A percentile compares a stretch with the other conserved stretches of the same genome.
These are phyloP conservation scores for Zootermopsis nevadensis DNA, from an alignment of 2,888 invertebrate genomes.

Conservation along the genomic window DNA sequence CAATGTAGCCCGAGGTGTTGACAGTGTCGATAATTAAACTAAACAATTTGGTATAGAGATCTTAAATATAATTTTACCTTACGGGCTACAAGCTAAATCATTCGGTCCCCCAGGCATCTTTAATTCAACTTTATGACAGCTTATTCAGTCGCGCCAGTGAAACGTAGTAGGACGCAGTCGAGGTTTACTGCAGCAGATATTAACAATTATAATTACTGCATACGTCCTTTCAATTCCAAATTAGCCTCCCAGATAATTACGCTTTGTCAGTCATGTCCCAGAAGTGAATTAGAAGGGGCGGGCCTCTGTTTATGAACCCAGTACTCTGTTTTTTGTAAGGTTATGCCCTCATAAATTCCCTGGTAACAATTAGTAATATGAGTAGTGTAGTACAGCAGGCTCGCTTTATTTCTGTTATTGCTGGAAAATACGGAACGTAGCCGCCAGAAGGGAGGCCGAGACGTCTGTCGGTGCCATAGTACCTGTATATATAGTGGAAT, in stretches of 20 bases:
- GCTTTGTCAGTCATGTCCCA: background rate
- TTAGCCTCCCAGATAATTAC: background rate
- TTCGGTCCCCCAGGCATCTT: background rate
- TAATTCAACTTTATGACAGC: background rate
- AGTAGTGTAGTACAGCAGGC: background rate
- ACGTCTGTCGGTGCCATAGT: background rate
- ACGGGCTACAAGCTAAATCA: too few relatives aligned
- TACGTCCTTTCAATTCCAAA: background rate
- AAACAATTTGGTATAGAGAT: too few relatives aligned
- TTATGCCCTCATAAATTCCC: background rate
- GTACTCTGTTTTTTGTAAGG: conserved; percentile 6
- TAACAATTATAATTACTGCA: background rate
- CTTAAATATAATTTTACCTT: too few relatives aligned
- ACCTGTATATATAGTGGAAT: conserved; percentile 10
- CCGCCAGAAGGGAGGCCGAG: background rate
- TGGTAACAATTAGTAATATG: background rate
- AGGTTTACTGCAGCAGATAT: background rate
- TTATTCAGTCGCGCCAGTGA: background rate
- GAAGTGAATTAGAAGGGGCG: background rate
- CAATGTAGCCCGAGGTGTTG: too few relatives aligned
- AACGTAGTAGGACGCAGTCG: too few relatives aligned
- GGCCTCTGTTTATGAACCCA: background rate
- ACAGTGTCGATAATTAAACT: too few relatives aligned
- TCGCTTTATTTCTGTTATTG: background rate
- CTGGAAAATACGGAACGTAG: background rate